Conservation (phyloP, 2,888 invertebrate genomes). For the Chorisops tibialis region DNA sequence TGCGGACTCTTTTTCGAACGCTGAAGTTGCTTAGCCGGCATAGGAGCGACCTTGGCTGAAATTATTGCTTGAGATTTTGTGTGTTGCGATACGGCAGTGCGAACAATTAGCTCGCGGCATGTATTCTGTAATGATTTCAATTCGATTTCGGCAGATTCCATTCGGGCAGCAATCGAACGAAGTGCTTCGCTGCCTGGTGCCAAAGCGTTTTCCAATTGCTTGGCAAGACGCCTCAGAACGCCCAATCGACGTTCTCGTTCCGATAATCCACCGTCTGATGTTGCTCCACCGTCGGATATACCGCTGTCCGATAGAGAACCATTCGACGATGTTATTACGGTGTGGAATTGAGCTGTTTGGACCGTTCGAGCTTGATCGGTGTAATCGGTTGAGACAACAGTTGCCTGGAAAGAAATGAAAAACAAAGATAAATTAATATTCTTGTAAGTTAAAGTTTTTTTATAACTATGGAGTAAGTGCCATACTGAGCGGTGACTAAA, state of each 20-base stretch:
- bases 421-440: too few relatives aligned
- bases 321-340: conserved; percentile 46
- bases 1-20: conserved; percentile 33
- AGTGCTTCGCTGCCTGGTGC: conserved; percentile 66
- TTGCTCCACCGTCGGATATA: conserved; percentile 71
- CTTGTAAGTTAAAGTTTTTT: too few relatives aligned
- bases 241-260: conserved; percentile 66
- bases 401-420: conserved; percentile 7
- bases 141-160: conserved; percentile 66
- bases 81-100: conserved; percentile 51
- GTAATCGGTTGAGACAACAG: conserved; percentile 7
- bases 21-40: conserved; percentile 24
- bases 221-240: conserved; percentile 63
- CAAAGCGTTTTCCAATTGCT: conserved; percentile 62
- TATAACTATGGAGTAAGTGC: too few relatives aligned
- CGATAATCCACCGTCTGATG: conserved; percentile 63
- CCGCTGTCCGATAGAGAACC: conserved; percentile 71
- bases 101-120: conserved; percentile 59
- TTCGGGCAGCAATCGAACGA: conserved; percentile 60
- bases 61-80: conserved; percentile 30
- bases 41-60: not conserved
- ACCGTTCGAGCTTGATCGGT: not conserved
- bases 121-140: conserved; percentile 64
- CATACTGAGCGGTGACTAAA: too few relatives aligned
- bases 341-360: conserved; percentile 8